phyloP scores from a whole-genome alignment of 2,888 invertebrate genomes.

The Aleiodes leptofemur region DNA sequence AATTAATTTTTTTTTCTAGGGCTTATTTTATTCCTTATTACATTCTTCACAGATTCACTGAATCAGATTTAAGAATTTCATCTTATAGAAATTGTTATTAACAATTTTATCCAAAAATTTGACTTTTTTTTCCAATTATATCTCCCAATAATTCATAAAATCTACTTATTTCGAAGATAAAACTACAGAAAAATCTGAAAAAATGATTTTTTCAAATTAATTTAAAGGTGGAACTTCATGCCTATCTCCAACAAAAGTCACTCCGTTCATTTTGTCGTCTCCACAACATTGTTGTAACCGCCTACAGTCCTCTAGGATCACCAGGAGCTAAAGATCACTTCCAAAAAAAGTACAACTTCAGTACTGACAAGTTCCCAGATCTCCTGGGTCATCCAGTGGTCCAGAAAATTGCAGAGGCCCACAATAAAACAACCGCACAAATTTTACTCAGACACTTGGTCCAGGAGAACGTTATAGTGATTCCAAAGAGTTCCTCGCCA shows the following conservation, averaged over 20 bases:
- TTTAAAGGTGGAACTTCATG: slow-evolving; percentile 82
- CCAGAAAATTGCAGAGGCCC: slow-evolving; percentile 77
- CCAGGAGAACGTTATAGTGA: slow-evolving; percentile 82
- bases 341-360: slow-evolving; percentile 70
- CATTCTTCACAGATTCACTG: no score
- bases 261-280: slow-evolving; percentile 80
- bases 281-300: slow-evolving; percentile 81
- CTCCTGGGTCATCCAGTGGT: slow-evolving; percentile 80
- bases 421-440: slow-evolving; percentile 83
- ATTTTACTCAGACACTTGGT: slow-evolving; percentile 83
- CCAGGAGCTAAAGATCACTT: slow-evolving; percentile 80
- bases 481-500: slow-evolving; percentile 87
- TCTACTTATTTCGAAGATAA: not conserved
- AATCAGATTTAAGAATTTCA: no score
- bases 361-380: slow-evolving; percentile 75
- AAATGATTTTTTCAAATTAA: not conserved
- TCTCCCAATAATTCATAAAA: not conserved
- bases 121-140: no score
- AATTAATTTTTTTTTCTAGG: no score
- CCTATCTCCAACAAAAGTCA: slow-evolving; percentile 84
- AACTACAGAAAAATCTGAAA: not conserved
- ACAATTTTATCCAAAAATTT: no score
- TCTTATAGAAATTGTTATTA: no score
- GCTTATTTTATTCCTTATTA: no score
- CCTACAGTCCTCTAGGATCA: slow-evolving; percentile 85